Conservation (phyloP, 2,113 vertebrate species). For the Strix aluco region DNA sequence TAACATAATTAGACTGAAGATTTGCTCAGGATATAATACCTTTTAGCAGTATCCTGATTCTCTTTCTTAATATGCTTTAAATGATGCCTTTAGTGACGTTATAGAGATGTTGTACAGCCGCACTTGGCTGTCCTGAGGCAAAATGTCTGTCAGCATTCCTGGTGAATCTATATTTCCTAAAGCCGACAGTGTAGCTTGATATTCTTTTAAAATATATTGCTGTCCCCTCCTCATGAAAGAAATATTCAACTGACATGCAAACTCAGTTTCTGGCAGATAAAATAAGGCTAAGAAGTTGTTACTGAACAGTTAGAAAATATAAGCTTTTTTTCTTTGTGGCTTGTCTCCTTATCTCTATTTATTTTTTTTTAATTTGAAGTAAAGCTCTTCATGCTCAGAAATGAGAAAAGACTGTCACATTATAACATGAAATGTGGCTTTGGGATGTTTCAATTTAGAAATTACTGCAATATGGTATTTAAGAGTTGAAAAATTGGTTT, state of each 20-base stretch:
- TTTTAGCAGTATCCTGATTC: neutral
- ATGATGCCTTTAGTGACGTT: neutral
- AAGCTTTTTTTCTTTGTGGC: neutral
- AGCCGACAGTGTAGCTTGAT: neutral
- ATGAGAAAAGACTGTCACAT: neutral
- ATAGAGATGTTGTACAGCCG: neutral
- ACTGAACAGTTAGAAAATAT: neutral
- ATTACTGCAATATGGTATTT: slow-evolving; percentile 5
- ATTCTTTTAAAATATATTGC: neutral
- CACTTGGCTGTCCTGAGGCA: neutral
- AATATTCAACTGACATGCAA: neutral
- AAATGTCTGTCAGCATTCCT: neutral
- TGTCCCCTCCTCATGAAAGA: neutral
- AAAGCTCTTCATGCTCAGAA: neutral
- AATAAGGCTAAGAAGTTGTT: neutral
- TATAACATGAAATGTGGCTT: neutral
- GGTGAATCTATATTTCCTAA: neutral
- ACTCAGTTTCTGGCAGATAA: neutral
- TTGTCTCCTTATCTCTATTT: neutral
- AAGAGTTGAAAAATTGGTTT: slow-evolving; percentile 38
- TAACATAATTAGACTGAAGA: neutral
- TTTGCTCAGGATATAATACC: neutral
- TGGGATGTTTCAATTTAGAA: slow-evolving; percentile 3
- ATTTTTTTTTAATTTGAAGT: neutral
- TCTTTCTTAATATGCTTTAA: slow-evolving; percentile 8